Percentiles rank a stretch among this genome's conserved stretches.
Evolutionary conservation across 2,797 vertebrate species (phyloP).

Genomic region (Poecilia picta): DNA sequence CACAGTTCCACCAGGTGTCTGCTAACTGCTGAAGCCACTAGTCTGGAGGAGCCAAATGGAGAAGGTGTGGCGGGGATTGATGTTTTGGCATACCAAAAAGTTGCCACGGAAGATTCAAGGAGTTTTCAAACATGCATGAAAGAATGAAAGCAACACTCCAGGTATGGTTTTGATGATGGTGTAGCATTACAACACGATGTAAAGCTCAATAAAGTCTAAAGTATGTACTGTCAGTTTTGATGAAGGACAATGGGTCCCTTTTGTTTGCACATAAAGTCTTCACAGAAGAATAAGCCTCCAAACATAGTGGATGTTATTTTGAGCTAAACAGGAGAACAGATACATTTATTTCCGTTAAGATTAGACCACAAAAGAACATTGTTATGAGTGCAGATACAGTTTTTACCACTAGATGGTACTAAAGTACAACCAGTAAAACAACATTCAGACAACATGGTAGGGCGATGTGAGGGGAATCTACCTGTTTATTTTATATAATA

Average conservation of each 20-base stretch:
- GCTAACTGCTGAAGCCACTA: too few relatives aligned
- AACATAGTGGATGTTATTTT: neutral
- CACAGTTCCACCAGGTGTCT: too few relatives aligned
- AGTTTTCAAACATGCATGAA: too few relatives aligned
- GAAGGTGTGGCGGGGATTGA: too few relatives aligned
- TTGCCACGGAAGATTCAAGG: too few relatives aligned
- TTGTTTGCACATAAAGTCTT: neutral
- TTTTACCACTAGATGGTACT: slow-evolving; percentile 54
- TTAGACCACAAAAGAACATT: neutral
- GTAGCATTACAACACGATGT: too few relatives aligned
- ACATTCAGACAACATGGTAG: neutral
- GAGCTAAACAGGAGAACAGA: too few relatives aligned
- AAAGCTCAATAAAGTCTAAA: too few relatives aligned
- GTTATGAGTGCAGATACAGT: neutral
- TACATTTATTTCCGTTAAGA: neutral
- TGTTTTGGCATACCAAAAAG: too few relatives aligned
- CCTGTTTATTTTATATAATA: neutral
- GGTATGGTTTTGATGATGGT: too few relatives aligned
- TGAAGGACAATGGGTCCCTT: neutral
- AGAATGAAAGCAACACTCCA: too few relatives aligned
- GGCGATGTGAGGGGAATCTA: neutral
- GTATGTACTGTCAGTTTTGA: neutral
- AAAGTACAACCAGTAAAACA: slow-evolving; percentile 30
- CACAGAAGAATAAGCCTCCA: neutral
- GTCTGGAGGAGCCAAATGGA: too few relatives aligned